A percentile compares a stretch with the other conserved stretches of the same genome.
These are phyloP conservation scores for Clavelina lepadiformis DNA, from an alignment of 23 tunicate genomes.

Conservation along the genomic window DNA sequence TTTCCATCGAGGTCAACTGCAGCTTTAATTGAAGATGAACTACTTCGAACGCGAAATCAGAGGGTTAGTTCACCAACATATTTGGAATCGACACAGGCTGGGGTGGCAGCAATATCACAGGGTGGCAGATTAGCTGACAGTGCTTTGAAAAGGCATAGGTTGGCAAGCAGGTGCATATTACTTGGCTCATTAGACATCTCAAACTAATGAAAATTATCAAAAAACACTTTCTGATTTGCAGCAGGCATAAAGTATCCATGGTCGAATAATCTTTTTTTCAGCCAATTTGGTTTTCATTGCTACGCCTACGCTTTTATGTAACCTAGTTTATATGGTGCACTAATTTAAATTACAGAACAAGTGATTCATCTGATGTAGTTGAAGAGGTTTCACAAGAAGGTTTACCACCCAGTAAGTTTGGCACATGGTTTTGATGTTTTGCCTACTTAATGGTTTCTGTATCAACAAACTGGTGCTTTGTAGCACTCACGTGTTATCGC, in stretches of 20 bases:
- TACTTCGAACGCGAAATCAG: background rate
- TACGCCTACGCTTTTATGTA: no score
- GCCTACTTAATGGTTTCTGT: no score
- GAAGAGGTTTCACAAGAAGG: slow-evolving; percentile 73
- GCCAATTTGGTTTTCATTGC: no score
- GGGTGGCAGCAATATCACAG: slow-evolving; percentile 1
- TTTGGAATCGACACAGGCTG: background rate
- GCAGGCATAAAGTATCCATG: no score
- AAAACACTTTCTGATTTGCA: no score
- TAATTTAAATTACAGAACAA: no score
- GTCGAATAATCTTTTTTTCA: no score
- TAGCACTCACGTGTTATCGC: no score
- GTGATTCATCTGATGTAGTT: slow-evolving; percentile 24
- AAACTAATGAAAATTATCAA: no score
- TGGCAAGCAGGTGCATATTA: slow-evolving; percentile 39
- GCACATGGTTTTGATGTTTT: background rate
- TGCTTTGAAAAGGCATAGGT: slow-evolving; percentile 21
- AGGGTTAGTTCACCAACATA: background rate
- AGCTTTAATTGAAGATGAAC: slow-evolving; percentile 11
- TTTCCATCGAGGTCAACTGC: slow-evolving; percentile 22
- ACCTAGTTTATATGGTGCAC: no score
- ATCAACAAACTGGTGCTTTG: no score
- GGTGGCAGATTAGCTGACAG: slow-evolving; percentile 18
- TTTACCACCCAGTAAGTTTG: slow-evolving; percentile 60
- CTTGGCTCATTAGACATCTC: no score